These are phyloP conservation scores for Falco biarmicus DNA, from an alignment of 2,797 vertebrate species.

Conservation along the genomic window DNA sequence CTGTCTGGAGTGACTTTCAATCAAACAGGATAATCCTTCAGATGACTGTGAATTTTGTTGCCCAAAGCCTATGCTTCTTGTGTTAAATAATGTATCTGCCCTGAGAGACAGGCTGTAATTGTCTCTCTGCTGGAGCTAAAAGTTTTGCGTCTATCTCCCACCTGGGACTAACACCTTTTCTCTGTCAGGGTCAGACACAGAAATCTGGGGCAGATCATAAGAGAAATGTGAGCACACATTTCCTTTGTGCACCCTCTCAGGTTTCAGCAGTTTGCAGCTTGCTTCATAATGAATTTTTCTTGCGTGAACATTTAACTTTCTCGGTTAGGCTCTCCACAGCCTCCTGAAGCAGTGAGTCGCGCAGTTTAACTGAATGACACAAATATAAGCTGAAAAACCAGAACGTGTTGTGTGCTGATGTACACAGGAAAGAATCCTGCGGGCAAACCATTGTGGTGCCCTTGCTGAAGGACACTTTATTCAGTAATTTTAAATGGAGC, in stretches of 20 bases:
- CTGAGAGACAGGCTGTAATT: background rate
- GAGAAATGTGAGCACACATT: background rate
- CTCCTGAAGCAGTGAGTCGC: background rate
- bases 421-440: background rate
- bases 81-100: slow-evolving; percentile 42
- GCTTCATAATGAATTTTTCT: background rate
- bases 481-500: background rate
- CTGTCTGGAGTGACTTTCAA: slow-evolving; percentile 22
- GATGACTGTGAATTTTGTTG: background rate
- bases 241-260: background rate
- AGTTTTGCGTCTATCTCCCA: background rate
- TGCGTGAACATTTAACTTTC: background rate
- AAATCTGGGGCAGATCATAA: background rate
- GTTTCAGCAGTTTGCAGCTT: background rate
- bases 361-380: background rate
- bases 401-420: background rate
- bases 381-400: background rate
- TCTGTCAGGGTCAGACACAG: background rate
- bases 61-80: slow-evolving; percentile 9
- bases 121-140: background rate
- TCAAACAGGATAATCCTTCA: slow-evolving; percentile 2
- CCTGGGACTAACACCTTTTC: background rate
- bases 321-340: background rate
- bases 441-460: background rate
- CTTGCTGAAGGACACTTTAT: background rate